These are phyloP conservation scores for Pangasianodon hypophthalmus DNA, from an alignment of 2,113 vertebrate genomes.

Conservation along the genomic window DNA sequence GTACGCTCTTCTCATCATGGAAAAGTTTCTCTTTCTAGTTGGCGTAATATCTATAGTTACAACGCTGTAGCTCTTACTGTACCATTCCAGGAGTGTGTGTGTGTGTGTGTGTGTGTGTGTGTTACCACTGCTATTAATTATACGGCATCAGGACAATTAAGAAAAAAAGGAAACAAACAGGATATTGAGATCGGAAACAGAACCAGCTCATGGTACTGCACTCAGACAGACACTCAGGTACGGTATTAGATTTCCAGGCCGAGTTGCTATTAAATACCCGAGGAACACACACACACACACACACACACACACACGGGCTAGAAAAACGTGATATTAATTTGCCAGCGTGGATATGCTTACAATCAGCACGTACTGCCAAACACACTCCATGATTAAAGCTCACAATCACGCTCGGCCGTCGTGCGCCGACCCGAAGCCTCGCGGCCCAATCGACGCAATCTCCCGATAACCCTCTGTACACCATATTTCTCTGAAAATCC, in stretches of 20 bases:
- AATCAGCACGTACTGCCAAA: conserved; percentile 47
- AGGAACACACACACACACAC: conserved; percentile 4
- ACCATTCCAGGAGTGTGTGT: background rate
- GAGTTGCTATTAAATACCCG: background rate
- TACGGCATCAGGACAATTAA: background rate
- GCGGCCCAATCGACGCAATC: conserved; percentile 34
- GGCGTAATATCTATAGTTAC: too few species aligned
- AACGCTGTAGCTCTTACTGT: background rate
- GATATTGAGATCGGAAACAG: conserved; percentile 27
- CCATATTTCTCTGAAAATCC: conserved; percentile 9
- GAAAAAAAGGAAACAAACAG: background rate
- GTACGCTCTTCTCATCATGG: background rate
- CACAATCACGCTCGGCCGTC: conserved; percentile 45
- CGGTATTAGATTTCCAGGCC: background rate
- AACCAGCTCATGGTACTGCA: background rate
- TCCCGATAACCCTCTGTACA: conserved; percentile 46
- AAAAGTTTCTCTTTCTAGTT: background rate
- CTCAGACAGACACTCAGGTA: background rate
- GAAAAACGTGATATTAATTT: conserved; percentile 43
- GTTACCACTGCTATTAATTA: conserved; percentile 13
- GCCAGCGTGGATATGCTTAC: conserved; percentile 39
- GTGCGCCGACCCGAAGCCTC: conserved; percentile 37
- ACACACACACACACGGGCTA: conserved; percentile 6
- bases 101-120: background rate
- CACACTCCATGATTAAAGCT: conserved; percentile 50